Base-by-base conservation (phyloP, 2,113 vertebrate species). In the Phoenicopterus ruber region DNA sequence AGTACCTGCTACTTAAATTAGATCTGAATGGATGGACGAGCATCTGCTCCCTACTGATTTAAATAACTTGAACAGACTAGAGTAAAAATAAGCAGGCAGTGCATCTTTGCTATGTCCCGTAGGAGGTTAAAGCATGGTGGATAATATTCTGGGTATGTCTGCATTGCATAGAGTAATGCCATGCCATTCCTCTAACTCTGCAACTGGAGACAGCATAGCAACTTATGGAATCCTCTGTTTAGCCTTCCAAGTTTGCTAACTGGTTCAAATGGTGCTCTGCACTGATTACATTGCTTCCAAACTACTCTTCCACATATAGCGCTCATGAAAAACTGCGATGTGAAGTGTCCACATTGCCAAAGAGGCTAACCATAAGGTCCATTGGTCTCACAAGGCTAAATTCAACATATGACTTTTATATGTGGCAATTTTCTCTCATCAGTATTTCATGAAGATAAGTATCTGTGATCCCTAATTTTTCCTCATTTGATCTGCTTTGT, bases 351-450 rank as follows among this genome's bases (percentile, higher is more conserved):
- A 28, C 18, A 28, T 42, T 3, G 2, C 24, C 15, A 25, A 11
- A 58, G 21, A 7, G 8, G 24, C 5, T 25, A 36, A 49, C 25
- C 24, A 10, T 29, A 74, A 67, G 7, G 16, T 67, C 32, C 4
- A 1, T 61, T 66, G 10, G 6, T 77, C 17, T 71, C 50, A 61
- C 26, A 40, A 62, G 22, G n/a, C 59, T 72, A 76, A 67, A 67
- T 78, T 59, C 13, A 34, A 25, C 6, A 9, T 47, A 46, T 0
- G 3, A 2, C 22, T 12, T 5, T 29, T 34, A 28, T 1, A 14
- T 6, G 10, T 22, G 11, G 6, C 18, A 21, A 36, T 50, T 11
- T 25, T n/a, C 36, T 7, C 46, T 57, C 52, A 10, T 34, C 25
- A 40, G 5, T 34, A 31, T 24, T 70, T 62, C 25, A 59, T 21